A percentile compares a stretch with the other conserved stretches of the same genome.
These are phyloP conservation scores for Drosophila imparisetae DNA, from an alignment of 2,888 invertebrate genomes.

Conservation along the genomic window DNA sequence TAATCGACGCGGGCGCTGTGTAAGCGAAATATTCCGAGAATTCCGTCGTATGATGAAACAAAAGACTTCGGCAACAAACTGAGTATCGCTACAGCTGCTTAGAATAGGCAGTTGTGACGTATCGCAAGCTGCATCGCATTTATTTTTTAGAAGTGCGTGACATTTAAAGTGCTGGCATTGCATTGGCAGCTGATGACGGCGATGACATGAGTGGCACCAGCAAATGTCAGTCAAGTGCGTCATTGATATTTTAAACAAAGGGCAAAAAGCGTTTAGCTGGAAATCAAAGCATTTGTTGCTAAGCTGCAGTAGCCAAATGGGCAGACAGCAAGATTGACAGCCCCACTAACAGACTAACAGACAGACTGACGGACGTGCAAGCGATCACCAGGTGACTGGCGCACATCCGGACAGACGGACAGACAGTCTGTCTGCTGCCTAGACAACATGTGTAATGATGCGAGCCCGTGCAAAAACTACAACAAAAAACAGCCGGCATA, in stretches of 20 bases:
- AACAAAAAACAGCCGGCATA: conserved; percentile 61
- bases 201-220: conserved; percentile 76
- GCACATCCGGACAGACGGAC: conserved; percentile 30
- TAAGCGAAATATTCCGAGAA: conserved; percentile 65
- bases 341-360: conserved; percentile 38
- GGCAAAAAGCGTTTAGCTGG: conserved; percentile 61
- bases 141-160: conserved; percentile 46
- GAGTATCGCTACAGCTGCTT: conserved; percentile 18
- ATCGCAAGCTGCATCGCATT: neutral
- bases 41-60: conserved; percentile 63
- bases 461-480: conserved; percentile 51
- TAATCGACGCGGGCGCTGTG: conserved; percentile 63
- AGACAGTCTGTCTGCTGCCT: conserved; percentile 54
- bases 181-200: conserved; percentile 40
- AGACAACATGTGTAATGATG: conserved; percentile 76
- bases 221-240: conserved; percentile 78
- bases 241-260: conserved; percentile 66
- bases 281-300: conserved; percentile 46
- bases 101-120: conserved; percentile 34
- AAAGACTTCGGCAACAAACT: conserved; percentile 74
- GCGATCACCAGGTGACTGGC: conserved; percentile 37
- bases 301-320: conserved; percentile 51
- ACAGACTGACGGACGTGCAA: conserved; percentile 39
- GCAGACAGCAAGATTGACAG: conserved; percentile 53
- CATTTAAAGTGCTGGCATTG: conserved; percentile 53